Conservation (phyloP, 2,888 invertebrate genomes). For the Tipula helvola region DNA sequence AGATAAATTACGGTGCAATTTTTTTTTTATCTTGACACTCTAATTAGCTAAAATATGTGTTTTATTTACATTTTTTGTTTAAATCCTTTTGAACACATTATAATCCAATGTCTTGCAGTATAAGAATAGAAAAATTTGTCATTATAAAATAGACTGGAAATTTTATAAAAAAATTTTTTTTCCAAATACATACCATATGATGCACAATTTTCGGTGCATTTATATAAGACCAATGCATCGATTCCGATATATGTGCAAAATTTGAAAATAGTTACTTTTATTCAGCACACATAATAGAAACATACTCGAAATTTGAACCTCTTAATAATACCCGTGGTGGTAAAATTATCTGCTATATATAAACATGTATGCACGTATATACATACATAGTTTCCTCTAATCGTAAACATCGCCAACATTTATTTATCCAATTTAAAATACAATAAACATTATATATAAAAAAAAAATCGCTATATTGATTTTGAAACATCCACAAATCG, state of each 20-base stretch:
- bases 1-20: too few relatives aligned
- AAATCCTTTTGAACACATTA: neutral
- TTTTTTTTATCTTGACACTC: neutral
- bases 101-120: neutral
- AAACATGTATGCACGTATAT: neutral
- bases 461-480: neutral
- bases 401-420: neutral
- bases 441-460: neutral
- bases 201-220: neutral
- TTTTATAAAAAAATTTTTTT: neutral
- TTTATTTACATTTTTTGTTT: neutral
- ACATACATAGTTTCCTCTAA: neutral
- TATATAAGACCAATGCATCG: neutral
- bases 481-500: neutral
- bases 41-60: neutral
- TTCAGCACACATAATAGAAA: neutral
- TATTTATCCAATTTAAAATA: neutral
- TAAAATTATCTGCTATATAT: neutral
- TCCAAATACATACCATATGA: neutral
- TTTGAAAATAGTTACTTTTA: neutral
- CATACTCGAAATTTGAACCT: neutral
- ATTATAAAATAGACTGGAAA: neutral
- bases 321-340: neutral
- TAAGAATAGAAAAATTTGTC: neutral
- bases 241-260: neutral